Percentiles rank a stretch among this genome's conserved stretches.
These are phyloP conservation scores for Oenanthe melanoleuca DNA, from an alignment of 2,113 vertebrate species.

Conservation along the genomic window DNA sequence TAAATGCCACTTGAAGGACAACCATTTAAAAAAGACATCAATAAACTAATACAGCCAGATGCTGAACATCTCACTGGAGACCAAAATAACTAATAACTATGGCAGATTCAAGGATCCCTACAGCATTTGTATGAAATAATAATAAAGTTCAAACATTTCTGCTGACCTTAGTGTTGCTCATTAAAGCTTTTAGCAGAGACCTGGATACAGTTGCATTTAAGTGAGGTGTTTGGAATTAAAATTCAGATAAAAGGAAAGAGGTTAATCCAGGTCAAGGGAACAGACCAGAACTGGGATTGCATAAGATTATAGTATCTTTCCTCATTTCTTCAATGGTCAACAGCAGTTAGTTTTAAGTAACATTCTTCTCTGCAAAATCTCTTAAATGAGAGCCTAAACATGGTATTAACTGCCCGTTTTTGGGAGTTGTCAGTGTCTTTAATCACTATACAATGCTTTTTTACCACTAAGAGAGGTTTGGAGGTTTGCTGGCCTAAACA, in stretches of 20 bases:
- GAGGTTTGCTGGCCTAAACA: constrained; percentile 52
- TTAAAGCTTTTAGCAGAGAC: constrained; percentile 60
- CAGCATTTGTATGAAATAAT: constrained; percentile 54
- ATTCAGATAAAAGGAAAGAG: constrained; percentile 76
- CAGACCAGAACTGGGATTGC: constrained; percentile 56
- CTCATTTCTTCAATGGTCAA: constrained; percentile 69
- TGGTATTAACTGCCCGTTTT: constrained; percentile 78
- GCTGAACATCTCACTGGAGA: constrained; percentile 5
- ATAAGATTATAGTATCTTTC: constrained; percentile 59
- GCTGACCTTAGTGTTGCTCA: constrained; percentile 42
- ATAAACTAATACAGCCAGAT: constrained; percentile 5
- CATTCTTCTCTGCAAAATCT: constrained; percentile 56
- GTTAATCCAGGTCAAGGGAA: constrained; percentile 79
- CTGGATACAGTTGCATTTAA: constrained; percentile 61
- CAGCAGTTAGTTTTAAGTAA: constrained; percentile 69
- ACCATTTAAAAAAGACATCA: background rate
- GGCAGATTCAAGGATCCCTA: background rate
- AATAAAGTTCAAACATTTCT: constrained; percentile 48
- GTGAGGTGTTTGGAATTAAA: constrained; percentile 79
- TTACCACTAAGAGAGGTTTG: constrained; percentile 61
- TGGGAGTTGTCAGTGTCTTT: constrained; percentile 79
- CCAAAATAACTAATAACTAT: background rate
- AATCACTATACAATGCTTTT: constrained; percentile 65
- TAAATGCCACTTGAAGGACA: background rate
- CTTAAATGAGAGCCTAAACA: constrained; percentile 78